Base-by-base conservation (phyloP, 2,888 invertebrate genomes). In the Eupeodes luniger region DNA sequence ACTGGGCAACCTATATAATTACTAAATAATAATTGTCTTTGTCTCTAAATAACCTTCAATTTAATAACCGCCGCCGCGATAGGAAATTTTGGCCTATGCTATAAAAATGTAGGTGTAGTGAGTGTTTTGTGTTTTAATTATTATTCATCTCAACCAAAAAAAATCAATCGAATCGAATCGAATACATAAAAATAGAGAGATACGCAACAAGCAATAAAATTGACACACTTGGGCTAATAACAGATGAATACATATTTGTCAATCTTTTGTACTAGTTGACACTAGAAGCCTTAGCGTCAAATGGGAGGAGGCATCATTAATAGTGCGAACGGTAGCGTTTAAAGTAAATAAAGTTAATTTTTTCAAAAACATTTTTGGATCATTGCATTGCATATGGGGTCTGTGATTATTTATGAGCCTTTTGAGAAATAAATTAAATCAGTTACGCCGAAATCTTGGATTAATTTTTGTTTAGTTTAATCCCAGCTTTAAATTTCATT, bases 211-310 rank as follows among this genome's bases (percentile, higher is more conserved):
- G 47, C 49, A 36, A 27, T 34, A 59, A 40, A 66, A 77, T 34
- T 66, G 40, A 47, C 19, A 79, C 84, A 79, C 79, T 84, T 84
- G 84, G 34, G 74, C 74, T 49, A 84, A 84, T 69, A 84, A 59
- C 84, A 84, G n/a, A 55, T 84, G 84, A 75, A 69, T 75, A 67
- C 79, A 79, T 84, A 84, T 84, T 84, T 79, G 47, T 27, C 27
- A 51, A 72, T 27, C 47, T 36, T 34, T 67, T 74, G 36, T 47
- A n/a, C 72, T 61, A 75, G 55, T 69, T 79, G 61, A 79, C 69
- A 79, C 74, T 61, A 51, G 53, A 78, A 36, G 74, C 55, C 11
- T 67, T 66, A 14, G 19, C 10, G 34, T 64, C 49, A 36, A 72
- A 16, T 36, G 57, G 10, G 49, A 70, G 47, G 10, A 70, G 53